Percentiles rank a stretch among this genome's conserved stretches.
These are phyloP conservation scores for Marronus borbonicus DNA, from an alignment of 2,888 invertebrate species.

Conservation along the genomic window DNA sequence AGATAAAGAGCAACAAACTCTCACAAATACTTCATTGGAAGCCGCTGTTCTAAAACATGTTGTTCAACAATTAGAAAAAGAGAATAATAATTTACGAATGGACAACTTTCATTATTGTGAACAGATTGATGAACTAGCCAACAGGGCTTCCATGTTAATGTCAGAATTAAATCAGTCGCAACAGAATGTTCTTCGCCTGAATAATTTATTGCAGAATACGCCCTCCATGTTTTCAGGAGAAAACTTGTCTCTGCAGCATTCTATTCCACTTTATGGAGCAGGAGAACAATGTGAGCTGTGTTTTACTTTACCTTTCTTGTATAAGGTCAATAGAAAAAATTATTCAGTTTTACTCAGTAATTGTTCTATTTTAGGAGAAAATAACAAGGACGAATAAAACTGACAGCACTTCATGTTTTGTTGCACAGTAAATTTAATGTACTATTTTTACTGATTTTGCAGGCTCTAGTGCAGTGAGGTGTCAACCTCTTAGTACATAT, in stretches of 20 bases:
- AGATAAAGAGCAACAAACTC: slow-evolving; percentile 40
- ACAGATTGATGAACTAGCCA: slow-evolving; percentile 58
- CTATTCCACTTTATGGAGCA: slow-evolving; percentile 52
- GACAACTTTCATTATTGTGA: slow-evolving; percentile 53
- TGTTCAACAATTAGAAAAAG: slow-evolving; percentile 49
- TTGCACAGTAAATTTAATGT: too few species aligned
- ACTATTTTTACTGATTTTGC: too few species aligned
- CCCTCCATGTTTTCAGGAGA: slow-evolving; percentile 4
- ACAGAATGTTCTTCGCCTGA: slow-evolving; percentile 53
- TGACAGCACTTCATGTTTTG: too few species aligned
- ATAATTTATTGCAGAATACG: slow-evolving; percentile 46
- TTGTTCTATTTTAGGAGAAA: too few species aligned
- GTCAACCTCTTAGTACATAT: neutral
- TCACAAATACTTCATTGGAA: slow-evolving; percentile 24
- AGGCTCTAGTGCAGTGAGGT: neutral
- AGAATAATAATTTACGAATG: slow-evolving; percentile 53
- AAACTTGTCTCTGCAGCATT: neutral
- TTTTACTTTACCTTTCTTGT: neutral
- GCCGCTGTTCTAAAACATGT: slow-evolving; percentile 34
- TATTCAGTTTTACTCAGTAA: too few species aligned
- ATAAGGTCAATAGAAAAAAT: too few species aligned
- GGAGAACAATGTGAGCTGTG: slow-evolving; percentile 56
- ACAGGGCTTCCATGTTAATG: slow-evolving; percentile 54
- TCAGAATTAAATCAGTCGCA: slow-evolving; percentile 57
- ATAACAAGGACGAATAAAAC: too few species aligned